phyloP scores from a whole-genome alignment of 2,113 vertebrate species.

The Zosterops lateralis region DNA sequence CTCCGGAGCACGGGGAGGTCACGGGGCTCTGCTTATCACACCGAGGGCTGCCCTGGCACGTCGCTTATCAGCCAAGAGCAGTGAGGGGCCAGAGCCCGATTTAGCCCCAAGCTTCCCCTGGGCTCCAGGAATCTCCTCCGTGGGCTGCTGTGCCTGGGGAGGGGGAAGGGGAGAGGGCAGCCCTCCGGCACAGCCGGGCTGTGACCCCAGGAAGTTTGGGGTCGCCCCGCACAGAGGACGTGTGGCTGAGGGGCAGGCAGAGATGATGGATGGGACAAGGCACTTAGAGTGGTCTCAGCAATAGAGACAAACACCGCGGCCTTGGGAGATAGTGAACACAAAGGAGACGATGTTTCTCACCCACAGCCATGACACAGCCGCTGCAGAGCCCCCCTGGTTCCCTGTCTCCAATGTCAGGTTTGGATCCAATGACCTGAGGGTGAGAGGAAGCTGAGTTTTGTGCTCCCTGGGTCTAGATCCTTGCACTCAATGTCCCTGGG shows the following conservation, averaged over 20 bases:
- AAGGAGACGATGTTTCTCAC: conserved; percentile 24
- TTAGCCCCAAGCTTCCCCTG: background rate
- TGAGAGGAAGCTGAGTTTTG: background rate
- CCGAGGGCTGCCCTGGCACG: accelerated
- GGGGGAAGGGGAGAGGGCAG: background rate
- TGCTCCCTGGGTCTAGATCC: background rate
- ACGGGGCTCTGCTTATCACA: background rate
- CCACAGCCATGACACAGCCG: accelerated
- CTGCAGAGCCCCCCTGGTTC: background rate
- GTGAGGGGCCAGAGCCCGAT: background rate
- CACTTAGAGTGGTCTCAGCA: accelerated
- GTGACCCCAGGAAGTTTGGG: conserved; percentile 33
- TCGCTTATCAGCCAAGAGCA: background rate
- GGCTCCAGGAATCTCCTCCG: background rate
- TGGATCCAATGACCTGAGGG: background rate
- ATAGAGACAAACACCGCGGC: background rate
- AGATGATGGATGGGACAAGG: background rate
- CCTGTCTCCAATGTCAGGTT: accelerated
- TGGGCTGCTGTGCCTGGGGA: background rate
- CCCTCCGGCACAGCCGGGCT: background rate
- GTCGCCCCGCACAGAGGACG: background rate
- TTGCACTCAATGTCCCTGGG: accelerated
- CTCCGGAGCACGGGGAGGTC: background rate
- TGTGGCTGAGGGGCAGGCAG: background rate
- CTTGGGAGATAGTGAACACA: background rate